Evolutionary conservation across 2,113 vertebrate genomes (phyloP), one percentile per base, ranked within the genome.

Genomic region (Dipodomys spectabilis): DNA sequence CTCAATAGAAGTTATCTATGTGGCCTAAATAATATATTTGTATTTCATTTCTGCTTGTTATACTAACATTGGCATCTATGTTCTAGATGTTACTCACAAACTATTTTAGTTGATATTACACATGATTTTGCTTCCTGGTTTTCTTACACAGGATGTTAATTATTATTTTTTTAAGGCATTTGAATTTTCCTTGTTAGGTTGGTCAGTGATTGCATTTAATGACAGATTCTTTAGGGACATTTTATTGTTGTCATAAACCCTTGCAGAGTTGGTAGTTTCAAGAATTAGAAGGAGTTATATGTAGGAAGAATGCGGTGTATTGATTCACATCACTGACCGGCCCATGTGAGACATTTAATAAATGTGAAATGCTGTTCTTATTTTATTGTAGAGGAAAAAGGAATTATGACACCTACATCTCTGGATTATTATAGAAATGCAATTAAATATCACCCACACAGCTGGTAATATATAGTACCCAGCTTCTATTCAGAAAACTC

Each of bases 341-440:
- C 12, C 67, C 64, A 87, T 44, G 81, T 69, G 53, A 91, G 72
- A 49, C 7, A n/a, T 6, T 81, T 86, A 84, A 19, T 78, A 60
- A 65, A 71, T 79, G 4, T 71, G n/a, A 91, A 2, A 65, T 89
- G 5, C 53, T 80, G 39, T 3, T 93, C 23, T 85, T 88, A 86
- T 86, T 95, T 95, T 87, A 73, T 85, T 30, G 10, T 62, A 44
- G 32, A 71, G 78, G 82, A 77, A 64, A 57, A 84, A 65, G 32
- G 28, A 81, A 86, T 89, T 39, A 82, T 53, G 53, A 77, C 13
- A 73, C 19, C 65, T 90, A 44, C 13, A 10, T 89, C 57, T 83
- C 23, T 7, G 9, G 20, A 6, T 87, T 81, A 88, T 84, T 91
- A 86, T 25, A 68, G 69, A 91, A 78, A 75, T 45, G 32, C 79